These are phyloP conservation scores for Mixornis gularis DNA, from an alignment of 2,113 vertebrate genomes.

Conservation along the genomic window DNA sequence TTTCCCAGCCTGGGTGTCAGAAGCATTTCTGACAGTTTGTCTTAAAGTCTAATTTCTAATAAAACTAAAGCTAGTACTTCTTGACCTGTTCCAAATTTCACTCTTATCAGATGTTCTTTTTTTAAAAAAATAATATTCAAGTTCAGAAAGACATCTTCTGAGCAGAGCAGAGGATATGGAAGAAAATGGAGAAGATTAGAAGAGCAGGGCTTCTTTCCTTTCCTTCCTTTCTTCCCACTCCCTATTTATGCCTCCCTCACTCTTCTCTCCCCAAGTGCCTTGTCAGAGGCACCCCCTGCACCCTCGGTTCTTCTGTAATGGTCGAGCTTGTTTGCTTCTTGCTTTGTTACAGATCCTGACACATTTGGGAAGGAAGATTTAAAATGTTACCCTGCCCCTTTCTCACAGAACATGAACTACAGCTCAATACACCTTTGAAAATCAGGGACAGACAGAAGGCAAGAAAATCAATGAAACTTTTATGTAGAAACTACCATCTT, in stretches of 20 bases:
- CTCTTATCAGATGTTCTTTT: not conserved
- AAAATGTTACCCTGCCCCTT: not conserved
- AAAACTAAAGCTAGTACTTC: not conserved
- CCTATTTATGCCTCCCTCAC: not conserved
- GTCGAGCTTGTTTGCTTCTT: not conserved
- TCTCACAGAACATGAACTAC: not conserved
- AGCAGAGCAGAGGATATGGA: not conserved
- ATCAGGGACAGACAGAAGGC: not conserved
- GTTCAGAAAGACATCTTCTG: not conserved
- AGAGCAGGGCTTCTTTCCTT: not conserved
- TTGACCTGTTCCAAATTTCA: not conserved
- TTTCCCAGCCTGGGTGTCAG: not conserved
- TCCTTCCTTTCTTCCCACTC: not conserved
- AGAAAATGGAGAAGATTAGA: not conserved
- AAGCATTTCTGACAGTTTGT: not conserved
- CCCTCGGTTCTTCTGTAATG: rapidly evolving
- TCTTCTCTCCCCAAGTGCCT: not conserved
- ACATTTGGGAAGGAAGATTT: not conserved
- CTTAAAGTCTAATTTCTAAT: not conserved
- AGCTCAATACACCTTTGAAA: not conserved
- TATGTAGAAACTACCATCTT: not conserved
- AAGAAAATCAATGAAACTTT: not conserved
- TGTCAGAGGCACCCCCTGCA: not conserved
- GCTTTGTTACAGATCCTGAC: not conserved
- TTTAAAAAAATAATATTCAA: not conserved